A percentile compares a stretch with the other conserved stretches of the same genome.
These are phyloP conservation scores for Sinotaia quadrata DNA, from an alignment of 2,888 invertebrate genomes.

Conservation along the genomic window DNA sequence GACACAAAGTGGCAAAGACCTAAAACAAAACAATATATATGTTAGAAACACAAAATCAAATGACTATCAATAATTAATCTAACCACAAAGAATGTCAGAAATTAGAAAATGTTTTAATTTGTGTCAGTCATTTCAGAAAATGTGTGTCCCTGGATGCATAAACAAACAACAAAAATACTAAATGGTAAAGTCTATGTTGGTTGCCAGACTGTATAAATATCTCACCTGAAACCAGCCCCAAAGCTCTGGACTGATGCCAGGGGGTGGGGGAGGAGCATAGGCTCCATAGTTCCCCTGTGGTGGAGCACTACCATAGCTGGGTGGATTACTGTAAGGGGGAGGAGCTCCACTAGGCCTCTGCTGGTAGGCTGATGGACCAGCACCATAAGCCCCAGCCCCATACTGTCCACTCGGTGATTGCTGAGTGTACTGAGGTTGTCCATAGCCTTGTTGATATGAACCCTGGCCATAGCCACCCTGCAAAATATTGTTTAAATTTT, in stretches of 20 bases:
- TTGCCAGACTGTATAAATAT: no score
- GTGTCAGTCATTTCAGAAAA: no score
- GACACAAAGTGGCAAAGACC: no score
- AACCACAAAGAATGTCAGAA: no score
- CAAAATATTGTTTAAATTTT: background rate
- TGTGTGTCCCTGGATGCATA: no score
- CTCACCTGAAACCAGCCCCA: slow-evolving; percentile 71
- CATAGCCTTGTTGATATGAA: slow-evolving; percentile 25
- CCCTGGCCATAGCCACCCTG: slow-evolving; percentile 50
- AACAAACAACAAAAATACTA: no score
- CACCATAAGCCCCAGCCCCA: slow-evolving; percentile 29
- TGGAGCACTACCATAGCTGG: slow-evolving; percentile 29
- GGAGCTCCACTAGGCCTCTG: slow-evolving; percentile 45
- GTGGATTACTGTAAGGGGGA: slow-evolving; percentile 33
- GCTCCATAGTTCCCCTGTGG: slow-evolving; percentile 46
- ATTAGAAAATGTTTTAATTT: no score
- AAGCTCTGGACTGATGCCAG: slow-evolving; percentile 64
- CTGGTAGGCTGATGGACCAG: slow-evolving; percentile 39
- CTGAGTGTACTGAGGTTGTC: slow-evolving; percentile 7
- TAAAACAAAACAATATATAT: no score
- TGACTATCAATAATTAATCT: no score
- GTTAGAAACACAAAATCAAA: no score
- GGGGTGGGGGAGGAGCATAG: slow-evolving; percentile 49
- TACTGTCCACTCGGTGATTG: slow-evolving; percentile 30
- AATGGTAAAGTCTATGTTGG: no score